Evolutionary conservation across 1,140 invertebrate genomes (phyloP).

Genomic region (Microplitis demolitor): DNA sequence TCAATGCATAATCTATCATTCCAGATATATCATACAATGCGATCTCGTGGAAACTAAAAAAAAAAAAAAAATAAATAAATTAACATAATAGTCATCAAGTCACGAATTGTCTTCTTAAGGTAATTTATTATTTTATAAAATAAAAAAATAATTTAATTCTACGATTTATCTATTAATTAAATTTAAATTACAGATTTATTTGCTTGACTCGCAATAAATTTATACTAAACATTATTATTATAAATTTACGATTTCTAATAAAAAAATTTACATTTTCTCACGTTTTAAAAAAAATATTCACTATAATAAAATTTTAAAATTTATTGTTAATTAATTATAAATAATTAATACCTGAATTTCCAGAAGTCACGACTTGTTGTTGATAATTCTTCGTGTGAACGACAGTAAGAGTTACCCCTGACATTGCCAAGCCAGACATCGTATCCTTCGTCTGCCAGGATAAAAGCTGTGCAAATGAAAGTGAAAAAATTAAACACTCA

Average conservation of each 20-base stretch:
- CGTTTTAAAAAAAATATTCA: no score
- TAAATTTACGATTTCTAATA: no score
- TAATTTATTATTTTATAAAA: no score
- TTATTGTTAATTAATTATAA: background rate
- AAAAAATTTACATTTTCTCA: no score
- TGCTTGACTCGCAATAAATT: no score
- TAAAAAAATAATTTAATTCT: no score
- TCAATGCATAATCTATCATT: slow-evolving; percentile 65
- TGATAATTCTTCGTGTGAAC: slow-evolving; percentile 52
- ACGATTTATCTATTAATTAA: no score
- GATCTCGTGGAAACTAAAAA: slow-evolving; percentile 67
- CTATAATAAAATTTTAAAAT: slow-evolving; percentile 4
- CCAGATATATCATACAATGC: slow-evolving; percentile 66
- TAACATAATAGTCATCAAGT: no score
- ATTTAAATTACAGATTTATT: no score
- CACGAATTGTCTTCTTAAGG: no score
- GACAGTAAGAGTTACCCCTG: slow-evolving; percentile 66
- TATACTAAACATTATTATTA: no score
- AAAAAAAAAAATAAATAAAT: background rate
- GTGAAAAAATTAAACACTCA: background rate
- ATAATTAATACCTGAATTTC: slow-evolving; percentile 57
- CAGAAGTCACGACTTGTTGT: slow-evolving; percentile 62
- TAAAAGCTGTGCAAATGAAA: slow-evolving; percentile 19
- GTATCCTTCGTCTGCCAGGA: slow-evolving; percentile 25
- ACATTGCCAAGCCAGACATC: slow-evolving; percentile 69